phyloP scores from a whole-genome alignment of 2,888 invertebrate genomes.

The Crematogaster levior region DNA sequence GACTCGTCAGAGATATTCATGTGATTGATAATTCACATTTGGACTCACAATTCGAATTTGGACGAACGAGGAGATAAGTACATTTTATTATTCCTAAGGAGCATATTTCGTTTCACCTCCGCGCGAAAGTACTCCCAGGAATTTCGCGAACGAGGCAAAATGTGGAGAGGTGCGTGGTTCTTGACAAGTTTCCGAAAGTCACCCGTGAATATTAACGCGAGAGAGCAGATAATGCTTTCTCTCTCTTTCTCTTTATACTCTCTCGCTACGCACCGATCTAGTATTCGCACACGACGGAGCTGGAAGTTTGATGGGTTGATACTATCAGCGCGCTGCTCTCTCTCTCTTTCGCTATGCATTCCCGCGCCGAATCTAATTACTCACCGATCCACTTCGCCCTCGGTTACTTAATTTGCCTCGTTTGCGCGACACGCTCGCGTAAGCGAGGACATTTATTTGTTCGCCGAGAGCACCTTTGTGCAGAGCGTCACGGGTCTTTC shows the following conservation, averaged over 20 bases:
- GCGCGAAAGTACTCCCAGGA: conserved; percentile 2
- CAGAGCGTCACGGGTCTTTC: not conserved
- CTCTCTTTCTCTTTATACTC: conserved; percentile 17
- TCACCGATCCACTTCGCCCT: conserved; percentile 44
- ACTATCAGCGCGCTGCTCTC: not conserved
- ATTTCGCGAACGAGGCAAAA: conserved; percentile 22
- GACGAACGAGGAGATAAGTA: not conserved
- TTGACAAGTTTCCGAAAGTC: conserved; percentile 69
- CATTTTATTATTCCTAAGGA: not conserved
- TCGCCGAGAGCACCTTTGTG: conserved; percentile 17
- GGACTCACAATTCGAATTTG: no score
- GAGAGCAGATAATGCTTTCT: conserved; percentile 30
- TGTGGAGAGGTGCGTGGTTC: conserved; percentile 40
- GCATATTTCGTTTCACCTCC: conserved; percentile 3
- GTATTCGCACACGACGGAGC: conserved; percentile 13
- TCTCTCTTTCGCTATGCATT: conserved; percentile 13
- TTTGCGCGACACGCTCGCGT: conserved; percentile 41
- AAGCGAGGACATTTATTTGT: conserved; percentile 38
- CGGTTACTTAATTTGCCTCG: conserved; percentile 52
- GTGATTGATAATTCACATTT: not conserved
- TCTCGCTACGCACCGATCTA: conserved; percentile 34
- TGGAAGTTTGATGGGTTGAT: conserved; percentile 58
- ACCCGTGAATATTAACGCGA: conserved; percentile 59
- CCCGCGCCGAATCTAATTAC: conserved; percentile 44
- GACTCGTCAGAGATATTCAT: not conserved